Conservation (phyloP, 2,797 vertebrate genomes). For the Poeciliopsis turneri region DNA sequence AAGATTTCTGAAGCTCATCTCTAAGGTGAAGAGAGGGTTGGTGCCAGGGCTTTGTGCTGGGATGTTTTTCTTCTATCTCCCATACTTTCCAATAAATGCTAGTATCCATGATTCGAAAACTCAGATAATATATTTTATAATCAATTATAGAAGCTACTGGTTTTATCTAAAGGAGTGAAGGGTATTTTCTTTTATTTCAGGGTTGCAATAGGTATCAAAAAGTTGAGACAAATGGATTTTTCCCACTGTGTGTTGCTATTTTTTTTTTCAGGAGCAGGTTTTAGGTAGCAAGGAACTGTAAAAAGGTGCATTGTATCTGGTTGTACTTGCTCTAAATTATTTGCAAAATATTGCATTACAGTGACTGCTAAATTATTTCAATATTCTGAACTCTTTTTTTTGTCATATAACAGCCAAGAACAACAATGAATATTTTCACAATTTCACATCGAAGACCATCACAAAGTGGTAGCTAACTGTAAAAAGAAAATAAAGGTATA, state of each 20-base stretch:
- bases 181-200: neutral
- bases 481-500: neutral
- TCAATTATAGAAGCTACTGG: conserved; percentile 26
- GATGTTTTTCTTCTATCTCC: conserved; percentile 17
- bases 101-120: conserved; percentile 34
- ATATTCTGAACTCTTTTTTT: neutral
- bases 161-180: neutral
- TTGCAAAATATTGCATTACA: neutral
- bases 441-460: neutral
- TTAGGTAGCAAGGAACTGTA: neutral
- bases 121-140: conserved; percentile 46
- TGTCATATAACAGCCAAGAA: neutral
- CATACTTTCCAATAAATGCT: conserved; percentile 16
- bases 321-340: neutral
- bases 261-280: neutral
- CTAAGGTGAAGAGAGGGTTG: conserved; percentile 21
- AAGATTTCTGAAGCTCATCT: conserved; percentile 46
- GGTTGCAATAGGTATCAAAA: neutral
- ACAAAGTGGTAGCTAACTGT: neutral
- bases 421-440: neutral
- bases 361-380: neutral
- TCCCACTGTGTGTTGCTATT: neutral
- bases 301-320: neutral
- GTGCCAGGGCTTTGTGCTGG: conserved; percentile 23
- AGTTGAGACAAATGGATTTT: neutral